Percentiles rank a stretch among this genome's conserved stretches.
Conservation (phyloP, 2,888 invertebrate species). For the Sminthurinus aureus region DNA sequence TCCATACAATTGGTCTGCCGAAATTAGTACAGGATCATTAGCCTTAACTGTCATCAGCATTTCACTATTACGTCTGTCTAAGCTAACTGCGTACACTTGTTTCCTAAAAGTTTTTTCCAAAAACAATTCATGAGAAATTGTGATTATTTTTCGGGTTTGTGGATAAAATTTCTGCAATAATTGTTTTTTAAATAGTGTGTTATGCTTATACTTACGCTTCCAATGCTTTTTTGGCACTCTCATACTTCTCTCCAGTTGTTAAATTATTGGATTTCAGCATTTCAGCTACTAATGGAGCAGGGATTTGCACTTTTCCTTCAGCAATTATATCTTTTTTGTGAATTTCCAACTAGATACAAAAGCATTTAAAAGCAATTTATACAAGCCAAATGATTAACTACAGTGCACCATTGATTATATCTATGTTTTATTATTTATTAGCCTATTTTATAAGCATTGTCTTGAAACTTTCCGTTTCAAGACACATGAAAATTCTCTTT, state of each 20-base stretch:
- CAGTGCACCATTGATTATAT: no score
- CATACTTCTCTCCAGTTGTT: constrained; percentile 36
- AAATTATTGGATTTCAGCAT: constrained; percentile 47
- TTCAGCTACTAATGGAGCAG: constrained; percentile 40
- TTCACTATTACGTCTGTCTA: constrained; percentile 48
- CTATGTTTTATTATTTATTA: no score
- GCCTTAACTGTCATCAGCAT: constrained; percentile 43
- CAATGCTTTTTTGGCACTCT: constrained; percentile 41
- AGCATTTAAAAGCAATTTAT: not conserved
- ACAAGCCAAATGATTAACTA: not conserved
- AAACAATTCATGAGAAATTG: not conserved
- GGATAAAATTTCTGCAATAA: not conserved
- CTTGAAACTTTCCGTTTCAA: no score
- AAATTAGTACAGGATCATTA: constrained; percentile 49
- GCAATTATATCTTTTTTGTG: constrained; percentile 49
- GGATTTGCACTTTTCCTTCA: constrained; percentile 45
- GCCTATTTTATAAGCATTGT: no score
- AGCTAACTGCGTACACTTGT: constrained; percentile 48
- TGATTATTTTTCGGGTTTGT: not conserved
- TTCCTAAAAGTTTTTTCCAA: constrained; percentile 19
- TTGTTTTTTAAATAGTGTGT: no score
- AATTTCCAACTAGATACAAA: constrained; percentile 32
- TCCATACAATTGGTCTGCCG: constrained; percentile 42
- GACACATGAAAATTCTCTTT: no score
- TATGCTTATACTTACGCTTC: constrained; percentile 36